phyloP scores from a whole-genome alignment of 1,140 invertebrate genomes.

The Euura saliciscinereae region DNA sequence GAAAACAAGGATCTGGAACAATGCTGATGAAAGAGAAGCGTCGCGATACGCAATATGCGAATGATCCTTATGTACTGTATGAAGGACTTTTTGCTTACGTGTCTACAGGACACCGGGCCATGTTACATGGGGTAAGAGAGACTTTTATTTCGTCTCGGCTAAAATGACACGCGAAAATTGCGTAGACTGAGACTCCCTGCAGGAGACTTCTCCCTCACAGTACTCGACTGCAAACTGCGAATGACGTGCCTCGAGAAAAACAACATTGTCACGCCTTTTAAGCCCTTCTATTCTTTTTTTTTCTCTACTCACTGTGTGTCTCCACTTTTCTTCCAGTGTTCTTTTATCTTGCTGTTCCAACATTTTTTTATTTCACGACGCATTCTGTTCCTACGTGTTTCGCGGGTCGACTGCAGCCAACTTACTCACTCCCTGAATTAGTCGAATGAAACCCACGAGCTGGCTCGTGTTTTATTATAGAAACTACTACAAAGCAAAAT shows the following conservation, averaged over 20 bases:
- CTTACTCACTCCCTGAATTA: not conserved
- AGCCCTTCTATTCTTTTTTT: not conserved
- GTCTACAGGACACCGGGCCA: not conserved
- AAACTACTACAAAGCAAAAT: not conserved
- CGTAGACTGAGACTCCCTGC: not conserved
- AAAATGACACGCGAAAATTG: constrained; percentile 3
- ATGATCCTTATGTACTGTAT: not conserved
- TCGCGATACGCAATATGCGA: not conserved
- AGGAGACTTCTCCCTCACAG: not conserved
- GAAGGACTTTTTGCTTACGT: not conserved
- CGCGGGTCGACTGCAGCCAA: not conserved
- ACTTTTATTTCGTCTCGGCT: not conserved
- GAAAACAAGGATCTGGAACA: not conserved
- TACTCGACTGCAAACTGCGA: not conserved
- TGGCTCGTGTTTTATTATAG: not conserved
- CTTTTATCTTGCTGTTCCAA: not conserved
- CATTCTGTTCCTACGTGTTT: not conserved
- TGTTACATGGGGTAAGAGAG: not conserved
- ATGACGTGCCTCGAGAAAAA: not conserved
- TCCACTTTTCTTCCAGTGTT: not conserved
- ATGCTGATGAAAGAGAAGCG: not conserved
- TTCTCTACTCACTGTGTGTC: not conserved
- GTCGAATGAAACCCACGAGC: not conserved
- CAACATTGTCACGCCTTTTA: constrained; percentile 7
- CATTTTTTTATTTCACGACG: not conserved